Evolutionary conservation across 2,113 vertebrate species (phyloP).

Genomic region (Gallinago undulata): DNA sequence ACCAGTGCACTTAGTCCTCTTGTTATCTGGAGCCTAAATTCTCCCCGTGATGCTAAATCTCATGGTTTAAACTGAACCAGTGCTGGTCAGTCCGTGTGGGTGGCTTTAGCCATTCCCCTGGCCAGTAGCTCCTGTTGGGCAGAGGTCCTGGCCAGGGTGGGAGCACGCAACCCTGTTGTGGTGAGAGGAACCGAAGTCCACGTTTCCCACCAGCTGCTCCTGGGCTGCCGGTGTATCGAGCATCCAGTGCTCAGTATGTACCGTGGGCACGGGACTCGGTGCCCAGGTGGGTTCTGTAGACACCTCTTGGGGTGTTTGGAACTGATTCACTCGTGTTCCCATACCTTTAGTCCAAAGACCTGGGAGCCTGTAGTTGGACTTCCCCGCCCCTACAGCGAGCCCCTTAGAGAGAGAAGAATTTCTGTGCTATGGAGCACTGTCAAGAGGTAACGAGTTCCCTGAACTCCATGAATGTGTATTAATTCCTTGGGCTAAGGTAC

Average conservation of each 20-base stretch:
- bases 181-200: background rate
- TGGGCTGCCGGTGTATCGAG: fast-evolving
- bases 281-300: background rate
- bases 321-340: background rate
- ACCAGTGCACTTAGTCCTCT: background rate
- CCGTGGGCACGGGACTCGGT: fast-evolving
- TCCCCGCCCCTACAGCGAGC: background rate
- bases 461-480: background rate
- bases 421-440: background rate
- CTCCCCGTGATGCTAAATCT: background rate
- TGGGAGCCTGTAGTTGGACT: background rate
- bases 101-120: background rate
- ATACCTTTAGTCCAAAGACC: background rate
- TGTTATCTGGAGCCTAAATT: background rate
- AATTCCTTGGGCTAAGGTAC: background rate
- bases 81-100: background rate
- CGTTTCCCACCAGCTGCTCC: background rate
- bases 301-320: background rate
- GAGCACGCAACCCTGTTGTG: no score
- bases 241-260: background rate
- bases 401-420: background rate
- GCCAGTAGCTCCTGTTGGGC: background rate
- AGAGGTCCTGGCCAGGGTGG: background rate
- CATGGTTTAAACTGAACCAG: fast-evolving
- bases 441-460: background rate